Evolutionary conservation across 2,888 invertebrate species (phyloP).

Genomic region (Drosophila multiciliata): DNA sequence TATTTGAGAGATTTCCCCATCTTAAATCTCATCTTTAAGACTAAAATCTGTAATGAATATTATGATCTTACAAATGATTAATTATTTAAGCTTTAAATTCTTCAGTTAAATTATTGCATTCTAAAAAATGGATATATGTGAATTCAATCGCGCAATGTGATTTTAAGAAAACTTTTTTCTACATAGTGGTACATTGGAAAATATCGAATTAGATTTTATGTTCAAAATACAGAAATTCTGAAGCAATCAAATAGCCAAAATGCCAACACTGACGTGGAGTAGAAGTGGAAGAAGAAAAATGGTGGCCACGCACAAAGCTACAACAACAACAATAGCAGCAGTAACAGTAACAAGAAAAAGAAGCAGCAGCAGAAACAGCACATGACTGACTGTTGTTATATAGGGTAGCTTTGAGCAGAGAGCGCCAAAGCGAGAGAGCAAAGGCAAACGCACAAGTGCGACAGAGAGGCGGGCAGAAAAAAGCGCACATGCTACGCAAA

Average conservation of each 20-base stretch:
- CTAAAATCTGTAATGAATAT: background rate
- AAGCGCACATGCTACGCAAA: constrained; percentile 72
- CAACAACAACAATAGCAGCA: constrained; percentile 30
- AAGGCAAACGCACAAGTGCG: constrained; percentile 19
- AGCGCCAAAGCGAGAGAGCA: constrained; percentile 21
- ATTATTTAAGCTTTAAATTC: background rate
- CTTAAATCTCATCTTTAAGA: background rate
- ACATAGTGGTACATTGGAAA: background rate
- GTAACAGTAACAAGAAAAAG: constrained; percentile 32
- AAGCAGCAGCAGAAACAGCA: constrained; percentile 32
- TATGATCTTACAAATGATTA: background rate
- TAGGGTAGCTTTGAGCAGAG: constrained; percentile 50
- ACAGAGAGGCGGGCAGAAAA: constrained; percentile 46
- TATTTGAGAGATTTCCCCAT: background rate
- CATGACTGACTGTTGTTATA: constrained; percentile 49
- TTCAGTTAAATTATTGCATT: background rate
- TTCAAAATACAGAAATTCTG: background rate
- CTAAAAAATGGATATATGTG: background rate
- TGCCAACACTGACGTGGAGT: constrained; percentile 17
- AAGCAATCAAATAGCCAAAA: constrained; percentile 9
- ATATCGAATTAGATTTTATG: background rate
- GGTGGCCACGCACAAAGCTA: constrained; percentile 59
- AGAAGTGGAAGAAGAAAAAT: constrained; percentile 52
- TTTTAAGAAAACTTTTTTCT: background rate
- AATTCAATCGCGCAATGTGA: background rate